phyloP scores from a whole-genome alignment of 2,113 vertebrate species.

The Narcine bancroftii region DNA sequence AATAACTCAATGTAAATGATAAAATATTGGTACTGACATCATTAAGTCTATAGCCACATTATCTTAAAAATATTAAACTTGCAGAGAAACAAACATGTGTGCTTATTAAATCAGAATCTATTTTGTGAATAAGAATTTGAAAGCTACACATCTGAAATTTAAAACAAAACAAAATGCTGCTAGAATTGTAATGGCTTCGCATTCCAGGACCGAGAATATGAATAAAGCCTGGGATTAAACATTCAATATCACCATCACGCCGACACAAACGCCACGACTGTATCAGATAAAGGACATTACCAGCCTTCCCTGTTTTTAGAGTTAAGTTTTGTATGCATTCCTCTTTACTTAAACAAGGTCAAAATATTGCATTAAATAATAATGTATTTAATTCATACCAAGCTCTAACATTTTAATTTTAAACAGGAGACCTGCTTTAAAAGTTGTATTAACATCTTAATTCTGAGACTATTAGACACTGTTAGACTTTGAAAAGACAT shows the following conservation, averaged over 20 bases:
- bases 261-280: neutral
- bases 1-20: slow-evolving; percentile 23
- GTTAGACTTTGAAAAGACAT: neutral
- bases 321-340: neutral
- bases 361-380: neutral
- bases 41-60: neutral
- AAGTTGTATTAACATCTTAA: neutral
- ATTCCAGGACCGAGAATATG: neutral
- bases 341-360: neutral
- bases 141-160: neutral
- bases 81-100: neutral
- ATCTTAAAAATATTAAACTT: neutral
- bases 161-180: neutral
- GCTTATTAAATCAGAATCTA: neutral
- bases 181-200: neutral
- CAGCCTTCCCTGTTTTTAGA: neutral
- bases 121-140: neutral
- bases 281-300: neutral
- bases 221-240: neutral
- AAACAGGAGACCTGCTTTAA: neutral
- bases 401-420: neutral
- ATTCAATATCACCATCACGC: neutral
- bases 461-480: neutral
- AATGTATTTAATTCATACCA: neutral
- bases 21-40: neutral